These are phyloP conservation scores for Pica pica DNA, from an alignment of 2,113 vertebrate species.

Conservation along the genomic window DNA sequence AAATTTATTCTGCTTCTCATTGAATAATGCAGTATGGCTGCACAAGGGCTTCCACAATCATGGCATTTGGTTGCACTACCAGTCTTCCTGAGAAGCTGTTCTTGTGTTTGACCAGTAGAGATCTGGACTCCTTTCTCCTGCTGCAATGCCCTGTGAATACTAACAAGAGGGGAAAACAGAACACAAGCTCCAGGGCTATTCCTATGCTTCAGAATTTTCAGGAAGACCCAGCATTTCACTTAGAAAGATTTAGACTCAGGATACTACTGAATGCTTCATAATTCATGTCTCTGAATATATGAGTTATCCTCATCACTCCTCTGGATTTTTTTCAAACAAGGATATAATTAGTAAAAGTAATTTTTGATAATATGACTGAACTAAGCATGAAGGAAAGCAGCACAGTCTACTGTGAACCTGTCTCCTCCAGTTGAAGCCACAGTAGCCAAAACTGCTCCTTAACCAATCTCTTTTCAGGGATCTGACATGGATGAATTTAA, in stretches of 20 bases:
- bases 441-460: background rate
- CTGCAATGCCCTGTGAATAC: background rate
- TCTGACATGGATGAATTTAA: background rate
- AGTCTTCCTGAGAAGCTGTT: background rate
- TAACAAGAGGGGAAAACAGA: background rate
- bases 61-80: background rate
- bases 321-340: background rate
- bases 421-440: background rate
- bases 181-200: background rate
- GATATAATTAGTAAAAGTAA: background rate
- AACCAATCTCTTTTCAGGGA: background rate
- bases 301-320: background rate
- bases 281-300: background rate
- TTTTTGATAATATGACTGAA: background rate
- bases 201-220: background rate
- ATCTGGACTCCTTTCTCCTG: background rate
- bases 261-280: background rate
- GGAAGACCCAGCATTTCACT: background rate
- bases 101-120: background rate
- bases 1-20: background rate
- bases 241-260: background rate
- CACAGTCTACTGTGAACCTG: background rate
- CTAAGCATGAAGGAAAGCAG: background rate
- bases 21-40: background rate
- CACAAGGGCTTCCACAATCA: background rate